These are phyloP conservation scores for Lophotis ruficrista DNA, from an alignment of 2,113 vertebrate genomes.

Conservation along the genomic window DNA sequence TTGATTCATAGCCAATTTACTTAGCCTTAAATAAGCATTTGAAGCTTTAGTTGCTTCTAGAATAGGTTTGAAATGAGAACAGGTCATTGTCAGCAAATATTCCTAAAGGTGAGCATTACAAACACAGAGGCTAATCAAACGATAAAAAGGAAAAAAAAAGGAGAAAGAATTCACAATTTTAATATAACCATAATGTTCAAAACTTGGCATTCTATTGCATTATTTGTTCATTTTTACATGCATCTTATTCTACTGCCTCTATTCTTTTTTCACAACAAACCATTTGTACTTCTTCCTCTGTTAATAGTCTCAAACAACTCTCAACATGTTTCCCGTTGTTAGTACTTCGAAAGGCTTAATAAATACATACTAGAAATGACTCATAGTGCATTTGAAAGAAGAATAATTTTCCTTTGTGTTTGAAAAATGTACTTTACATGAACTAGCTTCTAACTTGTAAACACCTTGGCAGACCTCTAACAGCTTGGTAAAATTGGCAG, in stretches of 20 bases:
- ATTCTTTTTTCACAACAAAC: background rate
- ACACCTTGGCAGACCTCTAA: background rate
- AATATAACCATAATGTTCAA: background rate
- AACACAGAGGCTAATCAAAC: background rate
- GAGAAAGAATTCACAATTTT: background rate
- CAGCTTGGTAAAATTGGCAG: background rate
- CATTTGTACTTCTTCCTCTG: background rate
- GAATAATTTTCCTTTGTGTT: background rate
- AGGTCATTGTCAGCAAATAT: background rate
- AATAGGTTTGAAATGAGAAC: background rate
- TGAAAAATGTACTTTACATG: background rate
- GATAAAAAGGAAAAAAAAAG: accelerated
- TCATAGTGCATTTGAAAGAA: background rate
- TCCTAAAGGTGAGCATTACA: background rate
- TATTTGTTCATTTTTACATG: background rate
- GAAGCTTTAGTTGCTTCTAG: background rate
- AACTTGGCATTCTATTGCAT: background rate
- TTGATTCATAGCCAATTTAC: background rate
- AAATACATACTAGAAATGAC: background rate
- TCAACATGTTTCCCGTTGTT: background rate
- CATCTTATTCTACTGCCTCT: background rate
- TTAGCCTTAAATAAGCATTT: background rate
- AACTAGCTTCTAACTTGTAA: background rate
- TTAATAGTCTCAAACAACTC: background rate
- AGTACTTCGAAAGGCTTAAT: background rate